These are phyloP conservation scores for Melanotaenia trifasciata DNA, from an alignment of 2,797 vertebrate genomes.

Conservation along the genomic window DNA sequence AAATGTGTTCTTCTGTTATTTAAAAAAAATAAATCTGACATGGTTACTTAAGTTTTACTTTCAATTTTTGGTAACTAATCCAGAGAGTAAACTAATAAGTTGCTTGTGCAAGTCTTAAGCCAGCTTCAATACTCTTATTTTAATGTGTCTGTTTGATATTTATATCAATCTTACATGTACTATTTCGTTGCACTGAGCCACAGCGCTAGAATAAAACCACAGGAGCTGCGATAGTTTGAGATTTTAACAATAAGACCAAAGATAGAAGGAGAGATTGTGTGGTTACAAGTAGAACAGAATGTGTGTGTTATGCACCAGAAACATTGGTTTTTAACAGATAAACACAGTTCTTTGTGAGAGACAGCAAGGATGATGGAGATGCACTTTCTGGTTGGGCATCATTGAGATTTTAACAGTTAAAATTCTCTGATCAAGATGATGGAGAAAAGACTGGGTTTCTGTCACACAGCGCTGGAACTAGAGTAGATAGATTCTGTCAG, in stretches of 20 bases:
- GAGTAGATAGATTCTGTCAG: neutral
- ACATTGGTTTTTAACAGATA: neutral
- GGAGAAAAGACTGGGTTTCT: neutral
- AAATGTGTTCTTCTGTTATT: no score
- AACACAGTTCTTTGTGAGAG: neutral
- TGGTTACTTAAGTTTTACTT: no score
- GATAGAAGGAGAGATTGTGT: neutral
- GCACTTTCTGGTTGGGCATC: neutral
- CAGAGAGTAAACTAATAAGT: no score
- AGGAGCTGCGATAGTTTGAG: neutral
- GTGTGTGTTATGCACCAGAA: neutral
- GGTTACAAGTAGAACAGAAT: neutral
- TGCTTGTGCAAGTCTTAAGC: no score
- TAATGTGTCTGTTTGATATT: neutral
- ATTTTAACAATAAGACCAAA: neutral
- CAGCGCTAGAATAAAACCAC: neutral
- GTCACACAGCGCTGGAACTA: neutral
- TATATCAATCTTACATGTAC: neutral
- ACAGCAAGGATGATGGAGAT: neutral
- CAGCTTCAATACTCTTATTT: no score
- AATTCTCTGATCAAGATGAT: neutral
- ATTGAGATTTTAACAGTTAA: neutral
- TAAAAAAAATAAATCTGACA: no score
- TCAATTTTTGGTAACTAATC: no score
- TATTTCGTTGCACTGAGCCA: neutral